Evolutionary conservation across 2,797 vertebrate species (phyloP), one percentile per base, ranked within the genome.

Genomic region (Tapirus indicus): DNA sequence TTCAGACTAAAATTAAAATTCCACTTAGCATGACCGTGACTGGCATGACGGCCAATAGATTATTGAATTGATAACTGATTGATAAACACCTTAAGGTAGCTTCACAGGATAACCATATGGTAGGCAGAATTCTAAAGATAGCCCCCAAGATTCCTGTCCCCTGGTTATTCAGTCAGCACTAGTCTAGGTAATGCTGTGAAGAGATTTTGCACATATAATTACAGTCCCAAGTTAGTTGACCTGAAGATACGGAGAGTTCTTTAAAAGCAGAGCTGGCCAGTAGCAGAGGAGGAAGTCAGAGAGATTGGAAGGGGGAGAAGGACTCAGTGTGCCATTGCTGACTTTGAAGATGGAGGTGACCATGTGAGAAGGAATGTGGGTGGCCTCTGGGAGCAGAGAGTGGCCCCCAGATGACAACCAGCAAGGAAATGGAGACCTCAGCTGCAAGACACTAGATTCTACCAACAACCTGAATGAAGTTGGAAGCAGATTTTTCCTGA

Each of bases 1-100:
- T 94, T 95, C 64, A 87, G 47, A 79, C 58, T 69, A 88, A 84
- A 80, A 75, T 32, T 82, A 69, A 92, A 25, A 92, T 88, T 52
- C 18, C 44, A 72, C 49, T 49, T 78, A 82, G 54, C 69, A 47
- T 58, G 32, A 75, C 6, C 12, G 2, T 71, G 21, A 85, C 11
- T 80, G n/a, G 17, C 68, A 68, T 4, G 7, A 66, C 23, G 32
- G 21, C 41, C 79, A 82, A 32, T 38, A 88, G 35, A 86, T 58
- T 60, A 38, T 58, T 93, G 56, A 84, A 93, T 54, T 64, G 27
- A 62, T 75, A 56, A 60, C 23, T 32, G 17, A 68, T 35, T 79
- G 77, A 32, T 35, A 80, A 75, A 62, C 38, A 47, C 17, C 16
- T 79, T 89, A 72, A 91, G n/a, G 23, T 27, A 66, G n/a, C 7